A percentile compares a stretch with the other conserved stretches of the same genome.
Evolutionary conservation across 2,888 invertebrate genomes (phyloP).

Genomic region (Dicranocentrus wangi): DNA sequence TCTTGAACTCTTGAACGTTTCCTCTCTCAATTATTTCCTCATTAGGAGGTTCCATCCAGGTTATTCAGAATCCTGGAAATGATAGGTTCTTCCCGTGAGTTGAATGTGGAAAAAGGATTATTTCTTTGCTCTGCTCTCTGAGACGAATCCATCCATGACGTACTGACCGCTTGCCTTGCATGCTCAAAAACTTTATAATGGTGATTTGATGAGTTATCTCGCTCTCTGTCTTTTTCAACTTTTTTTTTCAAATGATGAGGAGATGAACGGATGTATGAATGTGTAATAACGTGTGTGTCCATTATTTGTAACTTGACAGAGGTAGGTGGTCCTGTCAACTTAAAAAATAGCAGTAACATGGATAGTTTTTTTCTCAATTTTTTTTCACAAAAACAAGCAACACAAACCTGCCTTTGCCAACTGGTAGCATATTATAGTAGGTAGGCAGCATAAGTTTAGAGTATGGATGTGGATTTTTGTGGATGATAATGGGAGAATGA

Average conservation of each 20-base stretch:
- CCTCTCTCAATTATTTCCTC: slow-evolving; percentile 65
- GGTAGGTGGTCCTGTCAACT: slow-evolving; percentile 62
- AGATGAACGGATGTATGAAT: neutral
- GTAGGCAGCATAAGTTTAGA: too few relatives aligned
- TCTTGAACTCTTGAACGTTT: slow-evolving; percentile 40
- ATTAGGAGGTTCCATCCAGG: slow-evolving; percentile 35
- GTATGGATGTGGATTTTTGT: slow-evolving; percentile 12
- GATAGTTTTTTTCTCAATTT: neutral
- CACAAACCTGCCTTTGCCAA: slow-evolving; percentile 10
- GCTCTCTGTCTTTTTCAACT: slow-evolving; percentile 38
- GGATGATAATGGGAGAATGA: slow-evolving; percentile 33
- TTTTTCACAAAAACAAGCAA: too few relatives aligned
- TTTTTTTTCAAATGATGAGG: slow-evolving; percentile 18
- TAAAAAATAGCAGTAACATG: slow-evolving; percentile 24
- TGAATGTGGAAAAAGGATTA: neutral
- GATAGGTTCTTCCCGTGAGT: neutral
- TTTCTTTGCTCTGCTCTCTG: neutral
- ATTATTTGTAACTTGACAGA: slow-evolving; percentile 57
- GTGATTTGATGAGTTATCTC: slow-evolving; percentile 47
- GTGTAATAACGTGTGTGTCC: slow-evolving; percentile 18
- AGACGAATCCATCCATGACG: slow-evolving; percentile 51
- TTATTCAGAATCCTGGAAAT: neutral
- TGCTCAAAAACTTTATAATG: slow-evolving; percentile 46
- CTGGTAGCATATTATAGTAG: too few relatives aligned
- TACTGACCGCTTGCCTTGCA: slow-evolving; percentile 39